Conservation (phyloP, 2,888 invertebrate genomes). For the Agrotis clavis region DNA sequence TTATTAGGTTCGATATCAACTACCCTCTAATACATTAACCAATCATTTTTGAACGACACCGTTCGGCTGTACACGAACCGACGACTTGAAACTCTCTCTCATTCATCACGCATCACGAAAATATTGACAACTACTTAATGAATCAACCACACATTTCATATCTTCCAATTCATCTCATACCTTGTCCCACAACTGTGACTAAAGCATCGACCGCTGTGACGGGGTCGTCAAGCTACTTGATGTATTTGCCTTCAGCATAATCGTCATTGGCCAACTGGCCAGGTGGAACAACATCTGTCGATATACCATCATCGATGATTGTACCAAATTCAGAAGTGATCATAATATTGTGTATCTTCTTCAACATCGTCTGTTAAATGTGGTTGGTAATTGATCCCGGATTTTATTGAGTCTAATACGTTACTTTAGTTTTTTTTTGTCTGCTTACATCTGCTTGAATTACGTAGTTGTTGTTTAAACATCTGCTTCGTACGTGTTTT, state of each 20-base stretch:
- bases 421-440: conserved; percentile 18
- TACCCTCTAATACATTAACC: neutral
- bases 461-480: conserved; percentile 20
- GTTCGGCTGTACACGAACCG: too few species aligned
- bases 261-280: conserved; percentile 53
- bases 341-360: conserved; percentile 27
- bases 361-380: conserved; percentile 10
- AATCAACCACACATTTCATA: conserved; percentile 25
- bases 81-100: neutral
- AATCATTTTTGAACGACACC: conserved; percentile 26
- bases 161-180: conserved; percentile 22
- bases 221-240: conserved; percentile 66
- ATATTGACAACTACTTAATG: conserved; percentile 25
- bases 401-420: conserved; percentile 28
- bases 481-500: conserved; percentile 29
- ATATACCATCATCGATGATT: conserved; percentile 32
- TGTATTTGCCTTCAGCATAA: conserved; percentile 61
- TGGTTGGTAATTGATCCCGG: conserved; percentile 34
- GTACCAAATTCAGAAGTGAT: conserved; percentile 30
- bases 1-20: neutral
- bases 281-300: conserved; percentile 65
- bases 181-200: conserved; percentile 65
- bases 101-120: neutral
- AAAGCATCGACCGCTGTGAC: conserved; percentile 70
- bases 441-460: conserved; percentile 38